Percentiles rank a stretch among this genome's conserved stretches.
phyloP scores from a whole-genome alignment of 2,113 vertebrate species.

The Scolopax mira region DNA sequence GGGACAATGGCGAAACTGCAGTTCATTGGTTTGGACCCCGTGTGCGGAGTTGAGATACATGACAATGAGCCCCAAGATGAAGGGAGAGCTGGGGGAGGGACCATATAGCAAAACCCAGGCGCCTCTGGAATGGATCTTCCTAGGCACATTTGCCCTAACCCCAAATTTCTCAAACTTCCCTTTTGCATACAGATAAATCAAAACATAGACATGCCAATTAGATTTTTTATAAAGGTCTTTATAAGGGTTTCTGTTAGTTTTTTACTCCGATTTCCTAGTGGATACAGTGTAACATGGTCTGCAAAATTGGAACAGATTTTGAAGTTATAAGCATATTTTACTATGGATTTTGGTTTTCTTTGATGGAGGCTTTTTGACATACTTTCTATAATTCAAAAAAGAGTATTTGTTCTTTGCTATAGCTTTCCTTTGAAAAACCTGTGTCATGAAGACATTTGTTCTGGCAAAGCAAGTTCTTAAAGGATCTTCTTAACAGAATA shows the following conservation, averaged over 20 bases:
- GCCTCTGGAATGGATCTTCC: background rate
- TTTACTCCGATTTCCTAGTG: background rate
- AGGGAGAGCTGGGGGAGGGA: background rate
- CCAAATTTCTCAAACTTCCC: background rate
- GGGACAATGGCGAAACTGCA: slow-evolving; percentile 28
- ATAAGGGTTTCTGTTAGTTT: background rate
- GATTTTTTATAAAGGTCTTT: background rate
- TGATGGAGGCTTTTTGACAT: background rate
- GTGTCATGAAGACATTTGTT: background rate
- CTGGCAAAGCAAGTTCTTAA: background rate
- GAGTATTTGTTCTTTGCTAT: background rate
- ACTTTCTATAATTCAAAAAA: background rate
- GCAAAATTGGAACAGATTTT: background rate
- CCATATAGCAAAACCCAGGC: background rate
- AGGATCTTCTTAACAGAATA: background rate
- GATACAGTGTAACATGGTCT: background rate
- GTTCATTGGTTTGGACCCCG: slow-evolving; percentile 28
- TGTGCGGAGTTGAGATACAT: slow-evolving; percentile 6
- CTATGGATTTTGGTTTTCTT: background rate
- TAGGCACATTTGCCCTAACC: background rate
- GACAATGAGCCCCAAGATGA: slow-evolving; percentile 50
- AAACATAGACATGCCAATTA: background rate
- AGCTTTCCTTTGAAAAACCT: background rate
- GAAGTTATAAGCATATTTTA: background rate
- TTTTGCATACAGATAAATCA: background rate